phyloP scores from a whole-genome alignment of 1,140 invertebrate genomes.

The Teleogryllus occipitalis region DNA sequence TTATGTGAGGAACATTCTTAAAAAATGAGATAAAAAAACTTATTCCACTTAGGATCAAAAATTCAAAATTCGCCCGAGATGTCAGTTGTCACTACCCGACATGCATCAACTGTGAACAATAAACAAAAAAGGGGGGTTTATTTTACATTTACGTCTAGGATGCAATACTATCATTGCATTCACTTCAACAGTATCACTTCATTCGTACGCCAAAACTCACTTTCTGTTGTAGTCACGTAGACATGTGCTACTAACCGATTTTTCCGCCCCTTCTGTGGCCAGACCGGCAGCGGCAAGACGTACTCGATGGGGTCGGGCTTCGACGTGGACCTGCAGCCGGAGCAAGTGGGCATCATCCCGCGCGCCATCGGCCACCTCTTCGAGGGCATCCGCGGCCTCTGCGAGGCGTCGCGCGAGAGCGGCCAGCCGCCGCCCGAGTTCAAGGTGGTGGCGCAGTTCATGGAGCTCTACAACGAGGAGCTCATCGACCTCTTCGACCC shows the following conservation, averaged over 20 bases:
- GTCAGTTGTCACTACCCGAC: too few relatives aligned
- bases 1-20: too few relatives aligned
- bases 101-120: too few relatives aligned
- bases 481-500: constrained; percentile 86
- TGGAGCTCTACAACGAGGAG: constrained; percentile 95
- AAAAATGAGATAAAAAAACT: too few relatives aligned
- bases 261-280: constrained; percentile 20
- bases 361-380: constrained; percentile 88
- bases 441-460: constrained; percentile 77
- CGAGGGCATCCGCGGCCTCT: constrained; percentile 62
- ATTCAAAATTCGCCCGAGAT: too few relatives aligned
- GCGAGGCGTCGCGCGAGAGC: constrained; percentile 47
- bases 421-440: constrained; percentile 62
- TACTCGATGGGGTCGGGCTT: constrained; percentile 99
- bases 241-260: neutral
- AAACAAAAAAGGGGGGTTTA: too few relatives aligned
- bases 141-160: too few relatives aligned
- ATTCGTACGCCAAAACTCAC: too few relatives aligned
- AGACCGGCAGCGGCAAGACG: constrained; percentile 95
- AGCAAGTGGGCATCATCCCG: constrained; percentile 83
- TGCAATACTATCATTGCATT: too few relatives aligned
- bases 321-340: constrained; percentile 65
- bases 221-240: too few relatives aligned
- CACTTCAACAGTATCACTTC: too few relatives aligned
- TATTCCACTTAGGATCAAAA: too few relatives aligned